Percentiles rank a stretch among this genome's conserved stretches.
These are phyloP conservation scores for Eurois occulta DNA, from an alignment of 2,888 invertebrate species.

Conservation along the genomic window DNA sequence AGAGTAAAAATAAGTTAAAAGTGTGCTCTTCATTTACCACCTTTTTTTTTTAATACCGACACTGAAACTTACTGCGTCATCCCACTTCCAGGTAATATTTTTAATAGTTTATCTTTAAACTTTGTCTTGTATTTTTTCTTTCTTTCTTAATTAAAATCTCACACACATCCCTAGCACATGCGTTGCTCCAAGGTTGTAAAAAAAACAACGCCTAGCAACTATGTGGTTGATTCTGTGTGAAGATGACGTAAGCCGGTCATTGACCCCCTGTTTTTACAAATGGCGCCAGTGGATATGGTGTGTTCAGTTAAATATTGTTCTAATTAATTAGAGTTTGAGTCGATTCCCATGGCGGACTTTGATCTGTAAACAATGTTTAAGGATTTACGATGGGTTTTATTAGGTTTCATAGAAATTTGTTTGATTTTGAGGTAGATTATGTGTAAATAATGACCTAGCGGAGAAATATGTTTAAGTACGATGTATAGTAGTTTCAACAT, in stretches of 20 bases:
- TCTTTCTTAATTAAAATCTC: not conserved
- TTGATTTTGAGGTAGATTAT: conserved; percentile 6
- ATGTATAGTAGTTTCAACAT: not conserved
- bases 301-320: conserved; percentile 65
- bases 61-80: not conserved
- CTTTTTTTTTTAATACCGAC: too few relatives aligned
- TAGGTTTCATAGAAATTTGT: not conserved
- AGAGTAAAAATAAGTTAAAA: too few relatives aligned
- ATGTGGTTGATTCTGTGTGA: conserved; percentile 62
- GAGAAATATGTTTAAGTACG: not conserved
- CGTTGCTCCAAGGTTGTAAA: conserved; percentile 68
- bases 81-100: not conserved
- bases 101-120: not conserved
- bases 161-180: conserved; percentile 60
- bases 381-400: conserved; percentile 39
- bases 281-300: conserved; percentile 70
- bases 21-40: too few relatives aligned
- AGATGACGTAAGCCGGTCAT: conserved; percentile 71
- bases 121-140: not conserved
- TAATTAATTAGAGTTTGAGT: conserved; percentile 63
- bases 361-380: conserved; percentile 28
- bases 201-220: conserved; percentile 67
- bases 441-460: not conserved
- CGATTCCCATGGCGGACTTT: conserved; percentile 50
- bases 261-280: conserved; percentile 69